Base-by-base conservation (phyloP, 2,797 vertebrate species). In the Tenualosa ilisha region DNA sequence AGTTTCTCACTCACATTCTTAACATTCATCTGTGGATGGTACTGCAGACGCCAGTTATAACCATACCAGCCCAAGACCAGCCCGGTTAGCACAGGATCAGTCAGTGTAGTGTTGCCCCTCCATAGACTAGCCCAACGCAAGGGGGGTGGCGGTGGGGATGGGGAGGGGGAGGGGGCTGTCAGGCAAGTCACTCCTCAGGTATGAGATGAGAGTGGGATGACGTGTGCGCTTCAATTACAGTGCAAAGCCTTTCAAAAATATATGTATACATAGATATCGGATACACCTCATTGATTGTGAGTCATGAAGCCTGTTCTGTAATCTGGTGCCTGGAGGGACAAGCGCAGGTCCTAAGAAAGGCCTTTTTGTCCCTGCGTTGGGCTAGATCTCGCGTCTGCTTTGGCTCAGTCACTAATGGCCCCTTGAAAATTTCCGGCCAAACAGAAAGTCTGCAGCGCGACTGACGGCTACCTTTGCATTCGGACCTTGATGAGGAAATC, bases 401-500 rank as follows among this genome's bases (percentile, higher is more conserved):
- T 20, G 40, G 31, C 68, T 75, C 68, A 75, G 68, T 5, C 37
- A 7, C 31, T 75, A 75, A 75, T 75, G 68, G 68, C 37, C 68
- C 31, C 68, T 43, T 43, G 68, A 43, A 75, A 6, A 43, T 75
- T 75, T 75, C 68, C 37, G 68, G 68, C 68, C 68, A 75, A 75
- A 75, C 37, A 75, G 8, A 37, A 43, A 31, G 15, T 75, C 15
- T 6, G 68, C 15, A 75, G 17, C 37, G 37, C 20, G 22, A 43
- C 68, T 15, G 68, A 75, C 37, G 12, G 68, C 68, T 40, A 43
- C 68, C 13, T 75, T 75, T 40, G 22, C 37, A 8, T 15, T 17
- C 17, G 17, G 15, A 15, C 13, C 68, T 75, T 40, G 37, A 75
- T 22, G 13, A 75, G 49, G 68, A 88, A 43, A 87, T 88, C 82